A percentile compares a stretch with the other conserved stretches of the same genome.
Conservation (phyloP, 2,797 vertebrate genomes). For the Synanceia verrucosa region DNA sequence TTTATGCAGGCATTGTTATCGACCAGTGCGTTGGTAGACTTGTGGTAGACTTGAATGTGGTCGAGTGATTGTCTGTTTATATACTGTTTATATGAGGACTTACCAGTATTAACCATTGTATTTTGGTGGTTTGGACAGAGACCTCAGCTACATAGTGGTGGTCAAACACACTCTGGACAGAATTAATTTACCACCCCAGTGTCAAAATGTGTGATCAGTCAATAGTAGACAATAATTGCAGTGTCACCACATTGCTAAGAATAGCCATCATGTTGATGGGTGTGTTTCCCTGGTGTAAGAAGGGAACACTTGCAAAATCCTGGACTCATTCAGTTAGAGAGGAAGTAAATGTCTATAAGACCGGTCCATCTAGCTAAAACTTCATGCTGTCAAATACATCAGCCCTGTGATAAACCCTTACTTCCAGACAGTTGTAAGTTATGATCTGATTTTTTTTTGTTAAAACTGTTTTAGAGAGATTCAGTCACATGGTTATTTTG, state of each 20-base stretch:
- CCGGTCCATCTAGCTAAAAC: background rate
- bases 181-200: background rate
- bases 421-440: background rate
- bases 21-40: background rate
- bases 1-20: background rate
- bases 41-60: background rate
- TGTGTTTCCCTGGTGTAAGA: slow-evolving; percentile 27
- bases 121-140: background rate
- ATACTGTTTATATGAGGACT: too few relatives aligned
- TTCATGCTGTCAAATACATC: background rate
- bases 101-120: background rate
- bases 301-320: slow-evolving; percentile 15
- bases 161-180: background rate
- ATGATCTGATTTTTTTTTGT: fast-evolving
- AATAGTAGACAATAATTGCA: background rate
- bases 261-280: slow-evolving; percentile 14
- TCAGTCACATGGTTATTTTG: background rate
- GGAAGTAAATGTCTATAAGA: background rate
- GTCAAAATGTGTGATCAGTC: background rate
- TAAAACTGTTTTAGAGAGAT: background rate
- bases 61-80: background rate
- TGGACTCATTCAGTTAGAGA: background rate
- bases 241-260: slow-evolving; percentile 28
- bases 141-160: background rate
- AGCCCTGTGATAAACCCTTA: background rate